Evolutionary conservation across 2,888 invertebrate species (phyloP).

Genomic region (Drosophila subquinaria): DNA sequence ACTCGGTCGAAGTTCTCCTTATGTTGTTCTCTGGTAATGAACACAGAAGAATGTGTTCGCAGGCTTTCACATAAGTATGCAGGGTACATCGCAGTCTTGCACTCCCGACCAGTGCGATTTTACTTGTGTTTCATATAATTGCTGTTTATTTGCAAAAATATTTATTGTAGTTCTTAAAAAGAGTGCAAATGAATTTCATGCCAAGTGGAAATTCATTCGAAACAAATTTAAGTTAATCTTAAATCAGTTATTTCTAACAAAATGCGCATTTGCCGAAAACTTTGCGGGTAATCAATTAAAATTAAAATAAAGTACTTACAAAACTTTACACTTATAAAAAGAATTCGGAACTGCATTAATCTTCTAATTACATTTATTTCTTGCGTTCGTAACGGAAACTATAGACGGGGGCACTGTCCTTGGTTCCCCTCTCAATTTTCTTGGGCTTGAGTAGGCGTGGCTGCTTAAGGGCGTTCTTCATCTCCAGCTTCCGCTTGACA

Average conservation of each 20-base stretch:
- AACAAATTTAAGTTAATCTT: neutral
- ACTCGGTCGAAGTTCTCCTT: no score
- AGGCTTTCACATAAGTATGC: neutral
- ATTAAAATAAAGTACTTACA: neutral
- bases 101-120: neutral
- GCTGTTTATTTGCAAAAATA: neutral
- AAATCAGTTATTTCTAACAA: neutral
- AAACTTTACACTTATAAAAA: neutral
- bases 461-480: conserved; percentile 89
- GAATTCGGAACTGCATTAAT: conserved; percentile 2
- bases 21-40: no score
- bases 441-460: conserved; percentile 89
- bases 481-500: conserved; percentile 92
- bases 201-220: neutral
- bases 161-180: neutral
- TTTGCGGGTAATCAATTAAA: neutral
- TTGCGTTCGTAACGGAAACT: conserved; percentile 92
- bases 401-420: conserved; percentile 90
- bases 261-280: neutral
- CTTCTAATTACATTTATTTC: conserved; percentile 11
- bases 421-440: conserved; percentile 88
- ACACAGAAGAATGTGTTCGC: no score
- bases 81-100: neutral
- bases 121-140: neutral
- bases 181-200: neutral